Base-by-base conservation (phyloP, 2,888 invertebrate genomes). In the Pammene fasciana region DNA sequence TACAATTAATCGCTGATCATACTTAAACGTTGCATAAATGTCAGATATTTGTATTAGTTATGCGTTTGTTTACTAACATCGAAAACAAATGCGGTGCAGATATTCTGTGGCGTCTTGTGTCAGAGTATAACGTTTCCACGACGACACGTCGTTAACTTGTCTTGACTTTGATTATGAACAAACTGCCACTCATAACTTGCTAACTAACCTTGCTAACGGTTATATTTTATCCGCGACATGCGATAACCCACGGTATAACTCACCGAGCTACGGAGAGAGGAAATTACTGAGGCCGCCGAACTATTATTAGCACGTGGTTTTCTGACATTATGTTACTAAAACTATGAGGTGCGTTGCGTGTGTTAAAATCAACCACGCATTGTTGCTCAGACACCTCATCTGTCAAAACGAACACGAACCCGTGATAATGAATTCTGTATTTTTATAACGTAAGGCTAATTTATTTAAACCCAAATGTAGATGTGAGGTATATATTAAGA, bases 261-360 rank as follows among this genome's bases (percentile, higher is more conserved):
- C 16, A 61, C 48, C n/a, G 26, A 45, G 34, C 10, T n/a, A 13
- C 41, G 52, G 18, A 11, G 48, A 50, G 48, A 50, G 62, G 62
- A 62, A 62, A 62, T 52, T 52, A 7, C 26, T 52, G 52, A 18
- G 62, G 41, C 52, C 41, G 62, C 38, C 50, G 50, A 62, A 52
- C 62, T 62, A 62, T 62, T 62, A 62, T 62, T 62, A 52, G 50
- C 50, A 52, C 34, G 54, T 50, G 18, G 52, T 50, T 62, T 62
- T 50, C 62, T 38, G 61, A 41, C 11, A 45, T 52, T 52, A 50
- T 18, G 62, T 52, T 41, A 52, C 38, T 50, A 46, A 48, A 54
- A 54, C 34, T 52, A 26, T 45, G 9, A 14, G 46, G 34, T 46
- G 26, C n/a, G n/a, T 46, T 26, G 14, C 38, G 50, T 18, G n/a